Conservation (phyloP, 2,113 vertebrate genomes). For the Pachycephala philippinensis region DNA sequence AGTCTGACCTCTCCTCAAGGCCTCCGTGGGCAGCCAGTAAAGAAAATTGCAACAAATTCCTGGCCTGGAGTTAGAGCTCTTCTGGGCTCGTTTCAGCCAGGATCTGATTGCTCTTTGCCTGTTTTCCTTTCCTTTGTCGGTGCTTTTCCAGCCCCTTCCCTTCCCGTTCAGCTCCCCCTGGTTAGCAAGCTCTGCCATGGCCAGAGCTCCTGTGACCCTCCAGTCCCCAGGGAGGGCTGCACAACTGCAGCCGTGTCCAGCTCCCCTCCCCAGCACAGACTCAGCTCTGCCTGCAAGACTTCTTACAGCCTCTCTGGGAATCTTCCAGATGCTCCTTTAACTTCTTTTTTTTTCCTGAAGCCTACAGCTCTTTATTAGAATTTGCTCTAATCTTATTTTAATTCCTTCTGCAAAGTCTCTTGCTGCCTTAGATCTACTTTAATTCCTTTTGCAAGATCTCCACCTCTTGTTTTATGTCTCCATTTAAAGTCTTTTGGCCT, state of each 20-base stretch:
- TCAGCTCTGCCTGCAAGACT: background rate
- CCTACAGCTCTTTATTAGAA: background rate
- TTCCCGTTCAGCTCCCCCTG: background rate
- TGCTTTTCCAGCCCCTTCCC: background rate
- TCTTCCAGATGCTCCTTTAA: background rate
- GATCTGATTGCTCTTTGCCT: background rate
- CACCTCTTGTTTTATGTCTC: slow-evolving; percentile 21
- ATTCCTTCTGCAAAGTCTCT: slow-evolving; percentile 26
- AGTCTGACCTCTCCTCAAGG: background rate
- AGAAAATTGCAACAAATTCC: background rate
- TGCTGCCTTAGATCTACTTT: slow-evolving; percentile 6
- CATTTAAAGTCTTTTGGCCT: slow-evolving; percentile 24
- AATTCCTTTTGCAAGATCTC: slow-evolving; percentile 35
- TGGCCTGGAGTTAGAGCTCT: background rate
- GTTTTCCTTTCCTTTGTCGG: background rate
- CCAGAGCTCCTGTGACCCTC: background rate
- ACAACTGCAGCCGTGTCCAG: fast-evolving
- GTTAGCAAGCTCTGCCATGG: background rate
- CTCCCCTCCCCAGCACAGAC: background rate
- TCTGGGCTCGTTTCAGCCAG: background rate
- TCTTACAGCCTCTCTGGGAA: background rate
- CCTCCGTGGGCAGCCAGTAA: background rate
- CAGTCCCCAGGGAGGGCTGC: background rate
- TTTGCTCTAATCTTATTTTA: slow-evolving; percentile 41
- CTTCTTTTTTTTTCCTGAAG: background rate